These are phyloP conservation scores for Ditylenchus weischeri DNA, from an alignment of 2,888 invertebrate species.

Conservation along the genomic window DNA sequence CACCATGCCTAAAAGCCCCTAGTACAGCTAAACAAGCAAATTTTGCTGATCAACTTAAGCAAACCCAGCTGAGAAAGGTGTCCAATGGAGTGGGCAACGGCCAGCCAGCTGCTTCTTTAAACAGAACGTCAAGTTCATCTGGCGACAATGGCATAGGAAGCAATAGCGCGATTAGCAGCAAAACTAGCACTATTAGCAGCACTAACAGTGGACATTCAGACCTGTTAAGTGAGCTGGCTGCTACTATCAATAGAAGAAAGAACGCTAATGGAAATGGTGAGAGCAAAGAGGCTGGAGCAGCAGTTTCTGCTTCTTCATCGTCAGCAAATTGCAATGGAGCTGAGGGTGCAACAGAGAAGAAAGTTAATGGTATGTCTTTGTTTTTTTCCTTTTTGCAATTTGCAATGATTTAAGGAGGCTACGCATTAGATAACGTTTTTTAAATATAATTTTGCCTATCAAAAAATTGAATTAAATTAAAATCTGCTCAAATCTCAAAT, in stretches of 20 bases:
- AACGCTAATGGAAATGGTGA: constrained; percentile 5
- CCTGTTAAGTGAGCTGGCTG: constrained; percentile 8
- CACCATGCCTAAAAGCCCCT: not conserved
- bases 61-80: constrained; percentile 4
- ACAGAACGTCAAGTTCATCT: constrained; percentile 12
- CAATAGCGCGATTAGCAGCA: not conserved
- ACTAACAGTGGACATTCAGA: constrained; percentile 8
- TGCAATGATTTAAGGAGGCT: too few species aligned
- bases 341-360: too few species aligned
- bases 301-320: too few species aligned
- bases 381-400: too few species aligned
- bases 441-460: too few species aligned
- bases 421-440: too few species aligned
- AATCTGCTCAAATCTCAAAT: too few species aligned
- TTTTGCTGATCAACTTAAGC: constrained; percentile 2
- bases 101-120: not conserved
- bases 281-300: not conserved
- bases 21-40: not conserved
- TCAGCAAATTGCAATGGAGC: too few species aligned
- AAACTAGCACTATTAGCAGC: constrained; percentile 10
- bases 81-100: not conserved
- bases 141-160: constrained; percentile 7
- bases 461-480: too few species aligned
- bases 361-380: too few species aligned
- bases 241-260: constrained; percentile 9